Conservation (phyloP, 2,888 invertebrate species). For the Anthoptus insignis region DNA sequence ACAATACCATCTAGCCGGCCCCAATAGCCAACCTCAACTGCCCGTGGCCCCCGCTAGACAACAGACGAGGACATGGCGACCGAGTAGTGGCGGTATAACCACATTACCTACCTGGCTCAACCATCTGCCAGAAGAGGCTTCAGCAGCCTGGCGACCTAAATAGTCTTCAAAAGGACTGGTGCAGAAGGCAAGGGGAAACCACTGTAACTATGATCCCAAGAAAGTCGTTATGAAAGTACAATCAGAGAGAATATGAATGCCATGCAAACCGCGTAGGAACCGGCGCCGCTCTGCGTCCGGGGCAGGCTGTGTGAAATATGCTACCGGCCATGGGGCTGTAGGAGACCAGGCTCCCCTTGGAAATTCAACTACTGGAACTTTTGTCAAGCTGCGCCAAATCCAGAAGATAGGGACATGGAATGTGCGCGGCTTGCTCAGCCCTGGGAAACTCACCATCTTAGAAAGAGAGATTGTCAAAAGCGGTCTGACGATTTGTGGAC, state of each 20-base stretch:
- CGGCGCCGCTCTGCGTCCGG: conserved; percentile 40
- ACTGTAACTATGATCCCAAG: not conserved
- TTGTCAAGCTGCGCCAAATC: not conserved
- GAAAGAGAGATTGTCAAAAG: conserved; percentile 37
- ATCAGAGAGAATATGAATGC: not conserved
- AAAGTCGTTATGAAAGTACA: conserved; percentile 14
- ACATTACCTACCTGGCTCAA: not conserved
- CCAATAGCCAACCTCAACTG: not conserved
- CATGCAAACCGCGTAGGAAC: conserved; percentile 32
- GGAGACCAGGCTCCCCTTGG: not conserved
- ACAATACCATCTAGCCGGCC: not conserved
- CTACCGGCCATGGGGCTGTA: conserved; percentile 4
- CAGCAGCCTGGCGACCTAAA: conserved; percentile 23
- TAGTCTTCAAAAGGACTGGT: not conserved
- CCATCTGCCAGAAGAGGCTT: not conserved
- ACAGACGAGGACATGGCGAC: not conserved
- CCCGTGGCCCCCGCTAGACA: not conserved
- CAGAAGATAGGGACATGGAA: conserved; percentile 44
- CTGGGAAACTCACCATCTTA: conserved; percentile 39
- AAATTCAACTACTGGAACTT: not conserved
- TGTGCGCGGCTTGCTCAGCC: conserved; percentile 26
- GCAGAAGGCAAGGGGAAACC: conserved; percentile 3
- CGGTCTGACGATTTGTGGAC: conserved; percentile 13
- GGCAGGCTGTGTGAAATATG: conserved; percentile 27
- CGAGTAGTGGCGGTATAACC: not conserved